A percentile compares a stretch with the other conserved stretches of the same genome.
phyloP scores from a whole-genome alignment of 2,113 vertebrate genomes.

The Forbesichthys agassizii region DNA sequence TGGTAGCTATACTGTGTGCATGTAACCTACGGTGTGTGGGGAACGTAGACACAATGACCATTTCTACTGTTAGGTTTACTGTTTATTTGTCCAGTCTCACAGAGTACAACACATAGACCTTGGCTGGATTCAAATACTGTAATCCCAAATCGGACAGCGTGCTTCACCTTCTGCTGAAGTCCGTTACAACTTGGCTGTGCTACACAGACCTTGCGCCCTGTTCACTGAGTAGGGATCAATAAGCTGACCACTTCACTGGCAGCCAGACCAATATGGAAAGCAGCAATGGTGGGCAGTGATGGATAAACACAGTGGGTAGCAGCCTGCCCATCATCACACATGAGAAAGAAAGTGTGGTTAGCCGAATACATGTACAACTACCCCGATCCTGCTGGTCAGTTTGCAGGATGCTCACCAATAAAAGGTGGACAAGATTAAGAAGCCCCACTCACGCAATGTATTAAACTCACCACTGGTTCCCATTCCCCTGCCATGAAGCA shows the following conservation, averaged over 20 bases:
- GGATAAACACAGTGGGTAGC: conserved; percentile 9
- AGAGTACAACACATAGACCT: no score
- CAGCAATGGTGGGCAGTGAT: conserved; percentile 8
- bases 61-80: no score
- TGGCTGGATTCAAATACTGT: no score
- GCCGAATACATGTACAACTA: conserved; percentile 48
- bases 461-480: conserved; percentile 42
- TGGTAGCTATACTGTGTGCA: no score
- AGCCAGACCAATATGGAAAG: neutral
- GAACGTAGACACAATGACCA: no score
- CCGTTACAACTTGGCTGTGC: conserved; percentile 20
- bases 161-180: neutral
- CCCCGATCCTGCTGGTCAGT: conserved; percentile 41
- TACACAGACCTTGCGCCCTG: conserved; percentile 24
- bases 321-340: conserved; percentile 7
- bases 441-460: conserved; percentile 56
- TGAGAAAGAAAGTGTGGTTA: conserved; percentile 35
- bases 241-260: conserved; percentile 5
- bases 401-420: conserved; percentile 35
- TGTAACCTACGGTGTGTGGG: no score
- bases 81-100: no score
- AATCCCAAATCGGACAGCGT: no score
- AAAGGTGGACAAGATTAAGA: conserved; percentile 50
- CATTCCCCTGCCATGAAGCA: conserved; percentile 37
- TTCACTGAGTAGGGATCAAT: conserved; percentile 33